Base-by-base conservation (phyloP, 2,888 invertebrate species). In the Amblyjoppa fuscipennis region DNA sequence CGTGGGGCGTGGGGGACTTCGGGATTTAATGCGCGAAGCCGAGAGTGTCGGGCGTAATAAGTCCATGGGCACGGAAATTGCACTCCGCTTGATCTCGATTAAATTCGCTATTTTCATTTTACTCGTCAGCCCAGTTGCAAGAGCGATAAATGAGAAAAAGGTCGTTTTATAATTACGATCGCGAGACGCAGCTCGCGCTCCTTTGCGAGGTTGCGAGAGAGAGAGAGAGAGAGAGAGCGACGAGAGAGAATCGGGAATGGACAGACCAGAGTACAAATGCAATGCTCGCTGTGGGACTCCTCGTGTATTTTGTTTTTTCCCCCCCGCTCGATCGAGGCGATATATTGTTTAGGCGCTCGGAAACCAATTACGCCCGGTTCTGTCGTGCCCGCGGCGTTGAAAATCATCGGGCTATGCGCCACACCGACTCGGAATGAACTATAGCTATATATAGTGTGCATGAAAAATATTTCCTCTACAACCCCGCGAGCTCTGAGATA, bases 1-100 rank as follows among this genome's bases (percentile, higher is more conserved):
- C 56, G 56, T 9, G 20, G 20, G 56, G 20, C 20, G 20, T 6
- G 56, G 76, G 49, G 76, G 49, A 41, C 68, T 68, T 51, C 41
- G 49, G 74, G 77, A 85, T 64, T 83, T 69, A 74, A 69, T 61
- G 59, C 25, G 25, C 59, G 38, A 0, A 51, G 51, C 16, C 61
- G 61, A 31, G 51, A 64, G 75, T 34, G 75, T 66, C 45, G 74
- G 45, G 45, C 38, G 16, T 31, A 59, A 59, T 25, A 59, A 59
- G 20, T 59, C 59, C 74, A 28, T 4, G 49, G n/a, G 16, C 34
- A 31, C 61, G 61, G 49, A 66, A 51, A 64, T 66, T 76, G 64
- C 51, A 51, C 34, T 64, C 49, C 25, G 66, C 75, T 76, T 51
- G 66, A 76, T 76, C 75, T 51, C 34, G 64, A 76, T 76, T 76